Percentiles rank a stretch among this genome's conserved stretches.
phyloP scores from a whole-genome alignment of 2,888 invertebrate genomes.

The Hypsopygia costalis region DNA sequence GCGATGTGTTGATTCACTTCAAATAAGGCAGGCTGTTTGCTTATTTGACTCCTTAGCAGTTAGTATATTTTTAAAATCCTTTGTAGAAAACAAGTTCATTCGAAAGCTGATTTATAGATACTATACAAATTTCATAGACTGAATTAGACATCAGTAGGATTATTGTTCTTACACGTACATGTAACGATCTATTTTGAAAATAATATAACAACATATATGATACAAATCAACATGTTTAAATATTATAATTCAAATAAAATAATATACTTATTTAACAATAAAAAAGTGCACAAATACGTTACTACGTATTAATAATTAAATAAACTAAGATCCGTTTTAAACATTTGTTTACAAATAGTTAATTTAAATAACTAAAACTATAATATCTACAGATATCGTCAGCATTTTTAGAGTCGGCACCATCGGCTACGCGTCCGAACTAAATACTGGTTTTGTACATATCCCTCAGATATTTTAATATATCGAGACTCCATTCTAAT shows the following conservation, averaged over 20 bases:
- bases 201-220: background rate
- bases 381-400: slow-evolving; percentile 3
- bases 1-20: too few relatives aligned
- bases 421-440: slow-evolving; percentile 15
- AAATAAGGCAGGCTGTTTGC: too few relatives aligned
- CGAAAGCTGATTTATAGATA: too few relatives aligned
- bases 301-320: background rate
- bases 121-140: too few relatives aligned
- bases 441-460: slow-evolving; percentile 33
- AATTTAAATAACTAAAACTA: slow-evolving; percentile 6
- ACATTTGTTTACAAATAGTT: slow-evolving; percentile 4
- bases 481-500: slow-evolving; percentile 6
- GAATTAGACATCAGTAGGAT: too few relatives aligned
- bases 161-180: too few relatives aligned
- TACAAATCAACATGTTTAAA: background rate
- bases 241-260: background rate
- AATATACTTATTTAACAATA: slow-evolving; percentile 13
- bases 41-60: too few relatives aligned
- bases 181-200: background rate
- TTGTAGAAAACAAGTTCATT: too few relatives aligned
- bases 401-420: slow-evolving; percentile 6
- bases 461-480: slow-evolving; percentile 24
- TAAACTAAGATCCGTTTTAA: slow-evolving; percentile 7
- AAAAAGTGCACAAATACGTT: slow-evolving; percentile 3
- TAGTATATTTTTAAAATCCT: too few relatives aligned